phyloP scores from a whole-genome alignment of 2,888 invertebrate genomes.

The Lutraria lutraria region DNA sequence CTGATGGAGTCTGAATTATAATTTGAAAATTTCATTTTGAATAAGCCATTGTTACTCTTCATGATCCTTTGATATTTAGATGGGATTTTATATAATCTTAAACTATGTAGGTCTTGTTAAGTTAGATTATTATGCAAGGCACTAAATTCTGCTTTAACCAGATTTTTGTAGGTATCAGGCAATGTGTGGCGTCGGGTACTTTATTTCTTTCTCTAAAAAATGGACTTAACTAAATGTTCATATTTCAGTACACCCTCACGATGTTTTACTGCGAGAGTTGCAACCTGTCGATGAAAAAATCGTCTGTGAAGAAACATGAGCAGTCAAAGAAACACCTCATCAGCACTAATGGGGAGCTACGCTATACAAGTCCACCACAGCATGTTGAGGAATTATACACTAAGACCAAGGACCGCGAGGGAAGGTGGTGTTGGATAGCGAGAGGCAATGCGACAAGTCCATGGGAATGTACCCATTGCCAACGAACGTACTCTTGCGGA shows the following conservation, averaged over 20 bases:
- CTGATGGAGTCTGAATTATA: too few species aligned
- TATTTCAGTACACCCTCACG: neutral
- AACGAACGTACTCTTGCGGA: neutral
- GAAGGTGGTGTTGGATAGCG: neutral
- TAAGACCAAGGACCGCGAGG: neutral
- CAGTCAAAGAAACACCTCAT: neutral
- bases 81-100: too few species aligned
- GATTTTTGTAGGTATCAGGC: too few species aligned
- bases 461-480: neutral
- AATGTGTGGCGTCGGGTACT: too few species aligned
- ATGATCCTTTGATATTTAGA: too few species aligned
- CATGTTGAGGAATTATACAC: neutral
- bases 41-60: too few species aligned
- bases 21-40: too few species aligned
- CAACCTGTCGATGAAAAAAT: neutral
- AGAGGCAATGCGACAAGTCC: neutral
- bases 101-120: too few species aligned
- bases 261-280: neutral
- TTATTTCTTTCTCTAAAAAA: too few species aligned
- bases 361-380: neutral
- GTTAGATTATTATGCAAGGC: too few species aligned
- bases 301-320: neutral
- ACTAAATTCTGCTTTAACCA: too few species aligned
- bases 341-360: neutral
- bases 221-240: too few species aligned